Conservation (phyloP, 2,113 vertebrate species). For the Tragelaphus scriptus region DNA sequence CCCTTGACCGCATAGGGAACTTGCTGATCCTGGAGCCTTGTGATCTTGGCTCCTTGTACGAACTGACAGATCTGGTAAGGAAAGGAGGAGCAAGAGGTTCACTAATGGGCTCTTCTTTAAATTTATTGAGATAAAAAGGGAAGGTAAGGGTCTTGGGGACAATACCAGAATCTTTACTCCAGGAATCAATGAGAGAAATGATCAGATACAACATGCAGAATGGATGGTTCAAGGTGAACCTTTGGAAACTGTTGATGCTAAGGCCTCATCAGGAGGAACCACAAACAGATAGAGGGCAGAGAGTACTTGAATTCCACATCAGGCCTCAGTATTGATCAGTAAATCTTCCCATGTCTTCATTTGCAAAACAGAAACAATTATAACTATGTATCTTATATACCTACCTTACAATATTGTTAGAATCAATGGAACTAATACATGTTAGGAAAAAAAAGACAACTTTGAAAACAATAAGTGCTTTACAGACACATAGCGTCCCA, state of each 20-base stretch:
- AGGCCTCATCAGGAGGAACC: neutral
- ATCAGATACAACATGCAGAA: neutral
- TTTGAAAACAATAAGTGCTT: neutral
- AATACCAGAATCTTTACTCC: neutral
- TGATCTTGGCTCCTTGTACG: constrained; percentile 39
- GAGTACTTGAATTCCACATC: neutral
- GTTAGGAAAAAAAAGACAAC: neutral
- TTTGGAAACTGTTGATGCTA: neutral
- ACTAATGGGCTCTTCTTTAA: neutral
- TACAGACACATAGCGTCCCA: neutral
- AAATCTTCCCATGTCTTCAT: neutral
- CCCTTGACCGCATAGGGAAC: constrained; percentile 82
- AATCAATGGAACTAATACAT: neutral
- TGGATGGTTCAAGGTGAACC: neutral
- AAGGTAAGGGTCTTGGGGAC: neutral
- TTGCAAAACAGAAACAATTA: neutral
- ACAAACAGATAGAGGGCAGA: neutral
- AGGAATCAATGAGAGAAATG: neutral
- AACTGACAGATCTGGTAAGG: constrained; percentile 80
- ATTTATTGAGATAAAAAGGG: neutral
- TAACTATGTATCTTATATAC: neutral
- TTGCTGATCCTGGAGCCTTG: constrained; percentile 79
- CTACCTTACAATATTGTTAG: neutral
- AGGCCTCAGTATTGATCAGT: neutral
- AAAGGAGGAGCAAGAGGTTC: neutral